These are phyloP conservation scores for Trichomycterus rosablanca DNA, from an alignment of 2,113 vertebrate genomes.

Conservation along the genomic window DNA sequence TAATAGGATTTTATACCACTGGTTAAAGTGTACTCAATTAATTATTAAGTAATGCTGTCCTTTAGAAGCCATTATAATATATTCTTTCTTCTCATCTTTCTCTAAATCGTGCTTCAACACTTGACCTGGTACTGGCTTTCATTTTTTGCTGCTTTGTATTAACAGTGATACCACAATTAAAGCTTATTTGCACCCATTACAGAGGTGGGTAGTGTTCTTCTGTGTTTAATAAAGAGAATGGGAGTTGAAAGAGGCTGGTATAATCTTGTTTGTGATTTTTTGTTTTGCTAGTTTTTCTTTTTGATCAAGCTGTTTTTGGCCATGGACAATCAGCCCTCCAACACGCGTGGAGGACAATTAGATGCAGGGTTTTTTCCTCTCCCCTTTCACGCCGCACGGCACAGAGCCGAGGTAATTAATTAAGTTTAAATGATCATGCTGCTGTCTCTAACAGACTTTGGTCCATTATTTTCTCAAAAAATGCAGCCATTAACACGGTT, in stretches of 20 bases:
- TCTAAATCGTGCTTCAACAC: conserved; percentile 21
- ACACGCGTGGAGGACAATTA: conserved; percentile 39
- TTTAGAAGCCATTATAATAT: conserved; percentile 40
- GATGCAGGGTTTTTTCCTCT: conserved; percentile 28
- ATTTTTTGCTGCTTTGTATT: conserved; percentile 24
- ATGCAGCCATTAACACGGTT: conserved; percentile 39
- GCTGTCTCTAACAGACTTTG: conserved; percentile 18
- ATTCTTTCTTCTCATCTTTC: conserved; percentile 8
- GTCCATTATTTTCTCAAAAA: conserved; percentile 20
- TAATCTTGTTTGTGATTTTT: conserved; percentile 27
- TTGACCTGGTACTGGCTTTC: conserved; percentile 3
- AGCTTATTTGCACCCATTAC: conserved; percentile 18
- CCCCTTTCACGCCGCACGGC: conserved; percentile 9
- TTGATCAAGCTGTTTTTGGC: conserved; percentile 33
- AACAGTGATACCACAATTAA: conserved; percentile 35
- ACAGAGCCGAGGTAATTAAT: conserved; percentile 48
- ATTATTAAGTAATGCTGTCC: conserved; percentile 41
- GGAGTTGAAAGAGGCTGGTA: not conserved
- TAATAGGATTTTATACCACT: conserved; percentile 38
- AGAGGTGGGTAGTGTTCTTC: conserved; percentile 3
- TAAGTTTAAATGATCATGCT: conserved; percentile 34
- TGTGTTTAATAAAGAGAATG: not conserved
- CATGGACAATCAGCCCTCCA: conserved; percentile 16
- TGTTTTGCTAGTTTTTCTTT: not conserved
- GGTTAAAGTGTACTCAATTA: conserved; percentile 25